Percentiles rank a stretch among this genome's conserved stretches.
Evolutionary conservation across 2,888 invertebrate genomes (phyloP).

Genomic region (Acanthoscelides obtectus): DNA sequence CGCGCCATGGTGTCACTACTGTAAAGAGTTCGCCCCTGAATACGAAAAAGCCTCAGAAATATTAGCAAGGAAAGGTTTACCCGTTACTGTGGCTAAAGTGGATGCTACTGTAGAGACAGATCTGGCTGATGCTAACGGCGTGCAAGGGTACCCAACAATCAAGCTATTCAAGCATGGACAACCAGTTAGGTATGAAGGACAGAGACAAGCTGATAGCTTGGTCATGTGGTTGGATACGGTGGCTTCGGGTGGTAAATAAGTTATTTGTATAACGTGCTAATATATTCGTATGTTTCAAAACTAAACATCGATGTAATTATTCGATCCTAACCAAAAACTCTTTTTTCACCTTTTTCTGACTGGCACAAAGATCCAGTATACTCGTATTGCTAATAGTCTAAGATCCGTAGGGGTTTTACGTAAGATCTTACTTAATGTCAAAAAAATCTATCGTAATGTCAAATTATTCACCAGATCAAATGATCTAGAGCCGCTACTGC

Average conservation of each 20-base stretch:
- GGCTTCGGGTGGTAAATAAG: not conserved
- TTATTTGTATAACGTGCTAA: not conserved
- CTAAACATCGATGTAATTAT: too few relatives aligned
- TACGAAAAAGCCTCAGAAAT: slow-evolving; percentile 76
- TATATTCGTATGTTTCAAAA: too few relatives aligned
- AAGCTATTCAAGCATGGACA: slow-evolving; percentile 57
- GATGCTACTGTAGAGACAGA: slow-evolving; percentile 62
- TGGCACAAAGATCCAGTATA: too few relatives aligned
- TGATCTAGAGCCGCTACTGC: too few relatives aligned
- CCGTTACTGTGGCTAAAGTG: slow-evolving; percentile 51
- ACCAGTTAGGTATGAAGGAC: slow-evolving; percentile 54
- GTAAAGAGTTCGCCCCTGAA: slow-evolving; percentile 83
- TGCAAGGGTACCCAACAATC: slow-evolving; percentile 65
- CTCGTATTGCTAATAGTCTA: too few relatives aligned
- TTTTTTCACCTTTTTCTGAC: too few relatives aligned
- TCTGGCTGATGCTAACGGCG: slow-evolving; percentile 55
- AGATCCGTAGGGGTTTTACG: too few relatives aligned
- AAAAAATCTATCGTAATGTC: too few relatives aligned
- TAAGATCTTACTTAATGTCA: too few relatives aligned
- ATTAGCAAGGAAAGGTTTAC: slow-evolving; percentile 53
- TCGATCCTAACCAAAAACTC: too few relatives aligned
- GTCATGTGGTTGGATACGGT: slow-evolving; percentile 9
- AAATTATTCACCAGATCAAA: too few relatives aligned
- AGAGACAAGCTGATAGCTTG: slow-evolving; percentile 54
- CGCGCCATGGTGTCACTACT: slow-evolving; percentile 91